phyloP scores from a whole-genome alignment of 2,113 vertebrate genomes.

The Rissa tridactyla region DNA sequence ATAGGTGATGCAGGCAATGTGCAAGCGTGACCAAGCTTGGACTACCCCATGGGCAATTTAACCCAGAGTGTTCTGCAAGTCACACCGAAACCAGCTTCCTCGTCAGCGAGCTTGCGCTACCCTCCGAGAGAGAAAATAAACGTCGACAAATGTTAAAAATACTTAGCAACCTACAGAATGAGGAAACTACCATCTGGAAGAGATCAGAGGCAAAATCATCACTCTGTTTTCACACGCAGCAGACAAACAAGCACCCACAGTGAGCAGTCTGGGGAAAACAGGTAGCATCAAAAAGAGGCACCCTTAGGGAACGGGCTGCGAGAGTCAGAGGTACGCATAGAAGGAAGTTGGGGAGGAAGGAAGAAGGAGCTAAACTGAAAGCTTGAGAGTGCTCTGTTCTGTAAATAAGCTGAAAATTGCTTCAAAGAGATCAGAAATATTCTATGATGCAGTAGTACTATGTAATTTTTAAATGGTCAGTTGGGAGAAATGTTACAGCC shows the following conservation, averaged over 20 bases:
- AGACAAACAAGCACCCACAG: background rate
- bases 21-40: background rate
- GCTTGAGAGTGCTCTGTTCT: background rate
- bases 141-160: background rate
- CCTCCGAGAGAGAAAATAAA: background rate
- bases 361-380: background rate
- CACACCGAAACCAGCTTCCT: background rate
- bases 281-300: background rate
- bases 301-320: background rate
- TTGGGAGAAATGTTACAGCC: background rate
- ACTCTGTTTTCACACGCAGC: background rate
- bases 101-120: background rate
- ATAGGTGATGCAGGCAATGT: background rate
- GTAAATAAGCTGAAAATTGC: background rate
- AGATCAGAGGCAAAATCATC: conserved; percentile 21
- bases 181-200: conserved; percentile 19
- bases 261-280: background rate
- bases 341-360: background rate
- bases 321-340: fast-evolving
- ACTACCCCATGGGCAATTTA: background rate
- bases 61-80: background rate
- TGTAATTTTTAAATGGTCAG: background rate
- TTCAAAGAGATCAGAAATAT: background rate
- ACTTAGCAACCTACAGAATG: background rate
- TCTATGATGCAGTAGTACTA: background rate